Base-by-base conservation (phyloP, 1,140 invertebrate genomes). In the Nebria ingens region DNA sequence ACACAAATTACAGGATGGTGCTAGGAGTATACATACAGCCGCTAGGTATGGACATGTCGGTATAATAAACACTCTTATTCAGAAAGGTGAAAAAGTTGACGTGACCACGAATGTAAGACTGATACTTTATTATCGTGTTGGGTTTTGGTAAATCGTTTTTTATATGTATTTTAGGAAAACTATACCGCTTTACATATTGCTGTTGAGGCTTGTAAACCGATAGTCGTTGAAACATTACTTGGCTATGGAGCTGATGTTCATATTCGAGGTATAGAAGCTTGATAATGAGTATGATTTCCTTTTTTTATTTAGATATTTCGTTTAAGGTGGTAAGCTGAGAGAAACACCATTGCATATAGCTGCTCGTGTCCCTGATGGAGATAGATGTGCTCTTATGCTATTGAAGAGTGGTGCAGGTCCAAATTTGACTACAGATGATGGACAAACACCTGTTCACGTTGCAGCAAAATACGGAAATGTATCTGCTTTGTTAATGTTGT, bases 161-260 rank as follows among this genome's bases (percentile, higher is more conserved):
- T 58, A 45, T n/a, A 52, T 50, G 23, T 34, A 19, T 64, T 66
- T n/a, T 58, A 98, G 88, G 94, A 98, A 66, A 95, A 97, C 66
- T 97, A 94, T 69, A 98, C 97, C 19, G 93, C 97, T n/a, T 76
- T 99, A 0, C 97, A 99, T 67, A 91, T 98, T 62, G 96, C 95
- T n/a, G 95, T 98, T 2, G 91, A 98, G 72, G 91, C 89, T 29
- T 89, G 90, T 55, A 96, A 97, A 68, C 93, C 95, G 9, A 82
- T 88, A 20, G 94, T 98, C 2, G 96, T 99, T 13, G 96, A 99
- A 75, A 95, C 93, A 0, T 73, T 99, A 20, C 75, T 99, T 1
- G 97, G 97, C 2, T 95, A 89, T 69, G 96, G 97, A 21, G 96
- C 97, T 2, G 89, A 97, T 70, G 93, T 99, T 2, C 93, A 98